These are phyloP conservation scores for Lasiommata megera DNA, from an alignment of 2,888 invertebrate species.

Conservation along the genomic window DNA sequence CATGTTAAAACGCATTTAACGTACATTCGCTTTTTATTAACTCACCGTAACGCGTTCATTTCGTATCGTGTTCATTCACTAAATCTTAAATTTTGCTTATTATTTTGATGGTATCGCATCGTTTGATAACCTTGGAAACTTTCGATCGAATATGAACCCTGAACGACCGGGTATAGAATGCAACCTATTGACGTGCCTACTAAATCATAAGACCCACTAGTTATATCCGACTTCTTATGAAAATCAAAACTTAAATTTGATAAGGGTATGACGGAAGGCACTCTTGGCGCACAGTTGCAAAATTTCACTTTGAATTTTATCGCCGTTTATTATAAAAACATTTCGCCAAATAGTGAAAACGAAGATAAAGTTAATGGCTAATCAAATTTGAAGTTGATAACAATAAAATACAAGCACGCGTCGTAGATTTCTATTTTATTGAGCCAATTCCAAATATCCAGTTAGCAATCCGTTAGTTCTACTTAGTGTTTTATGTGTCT, in stretches of 20 bases:
- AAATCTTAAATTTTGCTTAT: too few species aligned
- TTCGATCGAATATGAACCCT: too few species aligned
- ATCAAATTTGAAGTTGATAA: constrained; percentile 20
- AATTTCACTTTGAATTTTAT: constrained; percentile 15
- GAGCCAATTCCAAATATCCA: constrained; percentile 19
- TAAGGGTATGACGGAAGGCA: too few species aligned
- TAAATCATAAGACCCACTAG: too few species aligned
- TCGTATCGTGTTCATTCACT: not conserved
- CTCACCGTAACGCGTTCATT: not conserved
- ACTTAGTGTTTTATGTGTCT: constrained; percentile 15
- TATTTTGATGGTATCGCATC: too few species aligned
- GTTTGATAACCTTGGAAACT: too few species aligned
- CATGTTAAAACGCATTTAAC: constrained; percentile 1
- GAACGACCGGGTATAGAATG: too few species aligned
- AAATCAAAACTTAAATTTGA: too few species aligned
- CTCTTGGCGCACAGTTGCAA: not conserved
- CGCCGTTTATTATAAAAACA: too few species aligned
- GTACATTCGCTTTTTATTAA: not conserved
- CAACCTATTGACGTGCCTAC: too few species aligned
- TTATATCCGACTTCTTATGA: too few species aligned
- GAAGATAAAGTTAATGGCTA: constrained; percentile 12
- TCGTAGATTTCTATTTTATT: constrained; percentile 26
- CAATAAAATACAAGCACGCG: constrained; percentile 24
- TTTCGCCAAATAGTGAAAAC: constrained; percentile 21
- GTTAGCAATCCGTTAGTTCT: constrained; percentile 23